Evolutionary conservation across 2,888 invertebrate species (phyloP), one percentile per base, ranked within the genome.

Genomic region (Hirtodrosophila cameraria): DNA sequence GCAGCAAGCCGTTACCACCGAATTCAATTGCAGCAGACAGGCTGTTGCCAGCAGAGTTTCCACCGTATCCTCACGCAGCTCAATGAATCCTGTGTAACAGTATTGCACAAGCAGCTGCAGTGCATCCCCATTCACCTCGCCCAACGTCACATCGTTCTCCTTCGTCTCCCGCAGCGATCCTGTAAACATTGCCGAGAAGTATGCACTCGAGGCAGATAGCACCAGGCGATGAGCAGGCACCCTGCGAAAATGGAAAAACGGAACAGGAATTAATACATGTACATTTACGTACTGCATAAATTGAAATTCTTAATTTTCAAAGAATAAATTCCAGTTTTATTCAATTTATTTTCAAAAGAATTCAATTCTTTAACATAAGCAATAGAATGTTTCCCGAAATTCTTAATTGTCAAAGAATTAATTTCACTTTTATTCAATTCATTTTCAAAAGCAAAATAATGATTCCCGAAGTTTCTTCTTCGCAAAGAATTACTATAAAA

Each of bases 171-270:
- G 92, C 66, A 98, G 92, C 54, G 96, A 95, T 55, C 95, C 96
- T 18, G 97, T 97, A 89, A 98, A 98, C 98, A 98, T 98, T 35
- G 97, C 97, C 36, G 96, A 95, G 92, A 98, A 98, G 91, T 98
- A 98, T 90, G 97, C 97, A 79, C 97, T 97, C 58, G 96, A 96
- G 35, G 97, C 97, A 79, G 97, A 96, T 70, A 98, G 92, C 48
- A 98, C 96, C 72, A 98, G 92, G 87, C 97, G 95, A 91, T 97
- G 97, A 20, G 96, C 96, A 67, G 95, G 93, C 82, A 97, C 94
- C 80, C 94, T 93, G 86, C 50, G 25, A 5, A 23, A 15, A 68
- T 74, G 52, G 6, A 16, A 7, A 60, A 6, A 1, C n/a, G 23
- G 23, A 1, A 23, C 2, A 23, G 7, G 3, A n/a, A 23, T 23